Evolutionary conservation across 2,888 invertebrate species (phyloP).

Genomic region (Eilema griseolum): DNA sequence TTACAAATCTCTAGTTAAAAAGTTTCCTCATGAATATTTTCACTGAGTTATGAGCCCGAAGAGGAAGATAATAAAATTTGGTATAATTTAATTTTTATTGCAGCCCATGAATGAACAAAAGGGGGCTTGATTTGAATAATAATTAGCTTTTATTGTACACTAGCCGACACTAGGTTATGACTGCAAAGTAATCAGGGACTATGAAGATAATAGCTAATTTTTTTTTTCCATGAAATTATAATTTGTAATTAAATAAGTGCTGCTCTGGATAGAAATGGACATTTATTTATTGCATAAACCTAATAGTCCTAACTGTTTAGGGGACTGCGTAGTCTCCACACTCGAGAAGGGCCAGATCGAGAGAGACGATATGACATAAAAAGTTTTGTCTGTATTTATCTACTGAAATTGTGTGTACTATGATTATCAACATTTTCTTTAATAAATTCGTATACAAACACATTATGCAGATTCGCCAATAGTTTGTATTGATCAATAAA

Average conservation of each 20-base stretch:
- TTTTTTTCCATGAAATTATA: background rate
- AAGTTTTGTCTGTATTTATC: too few relatives aligned
- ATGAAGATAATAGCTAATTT: constrained; percentile 10
- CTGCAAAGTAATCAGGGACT: constrained; percentile 24
- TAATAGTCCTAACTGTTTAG: too few relatives aligned
- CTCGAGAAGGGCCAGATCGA: too few relatives aligned
- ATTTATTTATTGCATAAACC: background rate
- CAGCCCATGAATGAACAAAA: constrained; percentile 71
- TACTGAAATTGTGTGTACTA: too few relatives aligned
- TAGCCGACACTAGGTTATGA: constrained; percentile 45
- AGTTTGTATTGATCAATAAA: too few relatives aligned
- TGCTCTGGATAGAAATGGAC: background rate
- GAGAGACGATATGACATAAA: too few relatives aligned
- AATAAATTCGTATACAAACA: too few relatives aligned
- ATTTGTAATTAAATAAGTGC: background rate
- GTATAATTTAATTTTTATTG: constrained; percentile 79
- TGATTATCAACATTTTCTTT: too few relatives aligned
- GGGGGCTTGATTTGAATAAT: constrained; percentile 74
- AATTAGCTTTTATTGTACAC: constrained; percentile 63
- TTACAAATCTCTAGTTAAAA: constrained; percentile 72
- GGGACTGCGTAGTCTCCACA: too few relatives aligned
- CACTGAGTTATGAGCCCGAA: constrained; percentile 73
- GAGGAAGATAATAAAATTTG: constrained; percentile 78
- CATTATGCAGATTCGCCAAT: too few relatives aligned
- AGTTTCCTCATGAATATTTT: constrained; percentile 79